A percentile compares a stretch with the other conserved stretches of the same genome.
These are phyloP conservation scores for Mirounga angustirostris DNA, from an alignment of 2,113 vertebrate genomes.

Conservation along the genomic window DNA sequence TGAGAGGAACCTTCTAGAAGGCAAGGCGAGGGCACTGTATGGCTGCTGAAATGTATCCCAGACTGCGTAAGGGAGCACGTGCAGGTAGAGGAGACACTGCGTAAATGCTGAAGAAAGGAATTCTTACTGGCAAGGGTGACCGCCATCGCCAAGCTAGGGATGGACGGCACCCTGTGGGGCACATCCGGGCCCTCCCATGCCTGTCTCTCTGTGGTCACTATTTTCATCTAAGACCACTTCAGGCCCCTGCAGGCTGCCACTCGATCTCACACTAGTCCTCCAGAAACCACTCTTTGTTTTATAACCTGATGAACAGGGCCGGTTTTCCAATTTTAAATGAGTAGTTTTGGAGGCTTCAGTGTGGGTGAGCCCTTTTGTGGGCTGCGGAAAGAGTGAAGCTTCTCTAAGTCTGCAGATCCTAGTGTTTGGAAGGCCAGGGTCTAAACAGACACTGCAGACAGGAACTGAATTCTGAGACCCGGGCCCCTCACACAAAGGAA, in stretches of 20 bases:
- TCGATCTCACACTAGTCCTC: background rate
- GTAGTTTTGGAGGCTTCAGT: background rate
- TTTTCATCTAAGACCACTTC: background rate
- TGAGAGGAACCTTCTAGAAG: background rate
- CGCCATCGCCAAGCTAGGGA: background rate
- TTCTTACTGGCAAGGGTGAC: too few relatives aligned
- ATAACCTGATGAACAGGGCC: background rate
- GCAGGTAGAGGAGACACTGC: background rate
- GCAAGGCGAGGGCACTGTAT: background rate
- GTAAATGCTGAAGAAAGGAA: background rate
- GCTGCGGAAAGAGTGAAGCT: background rate
- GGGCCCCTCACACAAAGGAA: background rate
- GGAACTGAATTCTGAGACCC: background rate
- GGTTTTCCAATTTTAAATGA: constrained; percentile 9
- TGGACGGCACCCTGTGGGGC: background rate
- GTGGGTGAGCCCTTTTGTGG: background rate
- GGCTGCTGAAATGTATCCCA: background rate
- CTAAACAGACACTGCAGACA: background rate
- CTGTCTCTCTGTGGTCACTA: background rate
- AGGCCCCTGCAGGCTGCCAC: background rate
- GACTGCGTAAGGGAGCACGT: background rate
- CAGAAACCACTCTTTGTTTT: background rate
- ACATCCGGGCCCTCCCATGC: background rate
- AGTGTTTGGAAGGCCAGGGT: background rate
- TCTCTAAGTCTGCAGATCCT: background rate